Percentiles rank a stretch among this genome's conserved stretches.
These are phyloP conservation scores for Phaenicophaeus curvirostris DNA, from an alignment of 2,797 vertebrate genomes.

Conservation along the genomic window DNA sequence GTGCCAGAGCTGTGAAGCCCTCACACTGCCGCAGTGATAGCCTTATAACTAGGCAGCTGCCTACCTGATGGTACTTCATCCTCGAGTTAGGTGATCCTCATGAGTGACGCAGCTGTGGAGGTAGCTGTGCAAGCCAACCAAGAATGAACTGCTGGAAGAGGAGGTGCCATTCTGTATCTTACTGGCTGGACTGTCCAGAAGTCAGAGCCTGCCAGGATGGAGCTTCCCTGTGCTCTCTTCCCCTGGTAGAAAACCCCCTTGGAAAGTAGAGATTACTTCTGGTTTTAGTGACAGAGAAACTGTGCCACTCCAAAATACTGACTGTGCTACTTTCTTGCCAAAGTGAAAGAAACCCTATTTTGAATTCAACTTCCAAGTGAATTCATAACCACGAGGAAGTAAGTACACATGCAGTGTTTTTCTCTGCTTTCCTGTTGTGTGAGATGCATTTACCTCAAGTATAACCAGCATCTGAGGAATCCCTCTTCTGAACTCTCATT, in stretches of 20 bases:
- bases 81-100: neutral
- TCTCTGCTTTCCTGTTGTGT: neutral
- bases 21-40: rapidly evolving
- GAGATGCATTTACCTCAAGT: neutral
- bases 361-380: neutral
- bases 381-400: neutral
- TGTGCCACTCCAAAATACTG: neutral
- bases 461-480: neutral
- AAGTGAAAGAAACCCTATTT: neutral
- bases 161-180: neutral
- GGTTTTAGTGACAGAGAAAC: neutral
- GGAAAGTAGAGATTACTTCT: neutral
- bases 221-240: neutral
- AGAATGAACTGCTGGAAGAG: neutral
- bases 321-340: neutral
- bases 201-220: neutral
- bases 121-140: neutral
- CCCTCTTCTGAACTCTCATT: neutral
- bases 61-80: neutral
- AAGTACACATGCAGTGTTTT: neutral
- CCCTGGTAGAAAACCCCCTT: neutral
- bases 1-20: neutral
- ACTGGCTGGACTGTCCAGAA: neutral
- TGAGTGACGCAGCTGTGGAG: neutral
- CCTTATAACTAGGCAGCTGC: neutral